phyloP scores from a whole-genome alignment of 1,140 invertebrate genomes.

The Bombus confusus region DNA sequence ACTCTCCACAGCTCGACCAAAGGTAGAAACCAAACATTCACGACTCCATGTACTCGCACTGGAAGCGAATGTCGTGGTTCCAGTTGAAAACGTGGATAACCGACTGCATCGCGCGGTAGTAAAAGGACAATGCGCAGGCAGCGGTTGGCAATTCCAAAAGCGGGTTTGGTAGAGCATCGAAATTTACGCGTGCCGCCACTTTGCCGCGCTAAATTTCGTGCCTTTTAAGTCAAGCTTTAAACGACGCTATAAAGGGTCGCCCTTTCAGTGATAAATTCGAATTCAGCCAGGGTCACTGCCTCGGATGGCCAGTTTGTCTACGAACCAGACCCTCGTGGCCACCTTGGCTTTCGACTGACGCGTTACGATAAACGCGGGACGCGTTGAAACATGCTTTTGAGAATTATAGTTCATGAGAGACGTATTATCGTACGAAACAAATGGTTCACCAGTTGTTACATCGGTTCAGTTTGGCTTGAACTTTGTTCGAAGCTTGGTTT shows the following conservation, averaged over 20 bases:
- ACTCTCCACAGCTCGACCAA: neutral
- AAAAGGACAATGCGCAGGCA: slow-evolving; percentile 52
- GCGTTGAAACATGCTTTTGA: neutral
- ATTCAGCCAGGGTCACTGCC: neutral
- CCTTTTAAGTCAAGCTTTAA: slow-evolving; percentile 35
- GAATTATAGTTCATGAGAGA: neutral
- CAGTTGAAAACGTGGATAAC: slow-evolving; percentile 55
- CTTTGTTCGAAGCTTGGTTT: too few species aligned
- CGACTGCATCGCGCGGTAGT: slow-evolving; percentile 34
- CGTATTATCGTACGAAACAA: neutral
- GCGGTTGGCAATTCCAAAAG: neutral
- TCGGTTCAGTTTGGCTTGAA: too few species aligned
- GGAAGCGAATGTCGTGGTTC: slow-evolving; percentile 11
- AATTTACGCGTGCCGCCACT: slow-evolving; percentile 23
- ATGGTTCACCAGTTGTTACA: too few species aligned
- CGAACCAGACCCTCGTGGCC: neutral
- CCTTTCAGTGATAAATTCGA: slow-evolving; percentile 27
- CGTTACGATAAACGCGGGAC: neutral
- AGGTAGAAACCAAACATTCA: slow-evolving; percentile 14
- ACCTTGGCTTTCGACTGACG: neutral
- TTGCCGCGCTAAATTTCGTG: slow-evolving; percentile 30
- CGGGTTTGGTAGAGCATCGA: slow-evolving; percentile 1
- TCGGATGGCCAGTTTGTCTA: slow-evolving; percentile 12
- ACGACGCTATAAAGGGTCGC: slow-evolving; percentile 20
- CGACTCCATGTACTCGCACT: neutral